These are phyloP conservation scores for Marisa cornuarietis DNA, from an alignment of 1,140 invertebrate species.

Conservation along the genomic window DNA sequence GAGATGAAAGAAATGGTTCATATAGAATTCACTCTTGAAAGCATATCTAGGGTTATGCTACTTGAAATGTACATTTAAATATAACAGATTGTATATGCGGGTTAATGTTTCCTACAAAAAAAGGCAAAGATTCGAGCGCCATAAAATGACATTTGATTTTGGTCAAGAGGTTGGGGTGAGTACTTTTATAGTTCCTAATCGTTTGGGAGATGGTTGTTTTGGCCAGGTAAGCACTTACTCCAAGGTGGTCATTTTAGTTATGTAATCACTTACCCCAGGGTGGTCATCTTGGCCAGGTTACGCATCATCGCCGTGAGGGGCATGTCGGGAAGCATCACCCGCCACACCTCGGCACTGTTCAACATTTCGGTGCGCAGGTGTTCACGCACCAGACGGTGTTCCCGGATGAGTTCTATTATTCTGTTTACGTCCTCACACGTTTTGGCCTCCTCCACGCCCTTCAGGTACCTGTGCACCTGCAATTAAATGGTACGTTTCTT, in stretches of 20 bases:
- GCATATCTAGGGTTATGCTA: too few species aligned
- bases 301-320: conserved; percentile 70
- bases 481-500: too few species aligned
- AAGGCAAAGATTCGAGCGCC: too few species aligned
- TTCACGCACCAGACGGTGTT: conserved; percentile 71
- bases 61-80: too few species aligned
- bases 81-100: too few species aligned
- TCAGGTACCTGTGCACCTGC: conserved; percentile 70
- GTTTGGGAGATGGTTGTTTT: conserved; percentile 72
- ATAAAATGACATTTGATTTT: too few species aligned
- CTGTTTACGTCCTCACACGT: conserved; percentile 70
- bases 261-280: conserved; percentile 71
- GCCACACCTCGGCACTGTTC: conserved; percentile 75
- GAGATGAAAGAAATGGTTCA: too few species aligned
- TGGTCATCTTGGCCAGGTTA: conserved; percentile 75
- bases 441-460: conserved; percentile 72
- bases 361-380: conserved; percentile 75
- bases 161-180: too few species aligned
- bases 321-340: conserved; percentile 72
- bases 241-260: conserved; percentile 75
- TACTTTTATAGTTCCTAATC: too few species aligned
- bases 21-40: too few species aligned
- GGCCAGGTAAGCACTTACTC: conserved; percentile 72
- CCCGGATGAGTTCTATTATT: conserved; percentile 68
- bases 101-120: too few species aligned